A percentile compares a stretch with the other conserved stretches of the same genome.
Evolutionary conservation across 2,888 invertebrate genomes (phyloP).

Genomic region (Ennomos fuscantarius): DNA sequence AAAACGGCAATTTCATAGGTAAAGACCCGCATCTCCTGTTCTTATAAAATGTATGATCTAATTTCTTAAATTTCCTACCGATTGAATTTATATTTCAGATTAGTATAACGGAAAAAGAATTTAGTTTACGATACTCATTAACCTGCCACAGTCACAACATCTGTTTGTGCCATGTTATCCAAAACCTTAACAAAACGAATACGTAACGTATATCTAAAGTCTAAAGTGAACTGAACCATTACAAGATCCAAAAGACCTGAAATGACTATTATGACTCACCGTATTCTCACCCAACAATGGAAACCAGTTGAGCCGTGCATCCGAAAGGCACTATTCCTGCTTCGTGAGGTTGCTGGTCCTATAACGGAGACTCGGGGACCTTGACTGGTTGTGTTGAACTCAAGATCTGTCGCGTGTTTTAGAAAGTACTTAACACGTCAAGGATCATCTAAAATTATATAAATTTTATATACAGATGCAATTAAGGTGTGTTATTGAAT

Average conservation of each 20-base stretch:
- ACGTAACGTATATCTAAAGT: too few relatives aligned
- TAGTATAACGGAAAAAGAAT: too few relatives aligned
- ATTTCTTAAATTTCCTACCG: constrained; percentile 17
- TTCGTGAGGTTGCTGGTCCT: constrained; percentile 77
- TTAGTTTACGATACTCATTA: too few relatives aligned
- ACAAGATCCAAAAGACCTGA: constrained; percentile 10
- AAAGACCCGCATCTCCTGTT: constrained; percentile 18
- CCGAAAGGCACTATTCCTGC: constrained; percentile 39
- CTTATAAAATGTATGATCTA: constrained; percentile 1
- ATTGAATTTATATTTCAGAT: too few relatives aligned
- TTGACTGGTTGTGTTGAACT: constrained; percentile 70
- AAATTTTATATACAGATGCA: too few relatives aligned
- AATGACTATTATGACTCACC: constrained; percentile 40
- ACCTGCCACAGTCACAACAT: too few relatives aligned
- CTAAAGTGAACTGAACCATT: too few relatives aligned
- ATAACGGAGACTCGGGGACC: constrained; percentile 77
- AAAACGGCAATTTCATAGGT: too few relatives aligned
- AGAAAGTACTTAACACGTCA: constrained; percentile 9
- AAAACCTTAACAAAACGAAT: too few relatives aligned
- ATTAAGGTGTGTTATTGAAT: too few relatives aligned
- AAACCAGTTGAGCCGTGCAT: constrained; percentile 49
- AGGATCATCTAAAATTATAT: too few relatives aligned
- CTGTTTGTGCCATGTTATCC: too few relatives aligned
- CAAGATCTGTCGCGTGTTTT: constrained; percentile 46
- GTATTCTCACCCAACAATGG: constrained; percentile 49